phyloP scores from a whole-genome alignment of 2,888 invertebrate species.

The Biston stratarius region DNA sequence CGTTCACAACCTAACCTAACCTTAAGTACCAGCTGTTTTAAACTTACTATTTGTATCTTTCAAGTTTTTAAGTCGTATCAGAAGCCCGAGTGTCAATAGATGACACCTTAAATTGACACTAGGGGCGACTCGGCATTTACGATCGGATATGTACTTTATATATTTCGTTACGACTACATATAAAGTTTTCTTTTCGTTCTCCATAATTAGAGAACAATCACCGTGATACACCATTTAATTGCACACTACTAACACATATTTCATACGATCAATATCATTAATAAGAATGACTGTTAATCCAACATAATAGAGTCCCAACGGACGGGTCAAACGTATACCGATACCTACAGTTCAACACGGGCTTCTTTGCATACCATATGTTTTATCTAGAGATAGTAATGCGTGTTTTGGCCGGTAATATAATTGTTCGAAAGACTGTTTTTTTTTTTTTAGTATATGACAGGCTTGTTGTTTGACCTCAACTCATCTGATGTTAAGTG shows the following conservation, averaged over 20 bases:
- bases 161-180: not conserved
- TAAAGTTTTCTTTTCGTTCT: conserved; percentile 7
- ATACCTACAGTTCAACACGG: conserved; percentile 27
- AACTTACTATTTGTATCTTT: too few relatives aligned
- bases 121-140: too few relatives aligned
- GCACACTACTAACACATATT: conserved; percentile 10
- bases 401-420: conserved; percentile 6
- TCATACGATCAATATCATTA: conserved; percentile 43
- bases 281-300: conserved; percentile 42
- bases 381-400: conserved; percentile 9
- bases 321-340: conserved; percentile 30
- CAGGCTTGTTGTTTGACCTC: too few relatives aligned
- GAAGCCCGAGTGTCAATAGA: too few relatives aligned
- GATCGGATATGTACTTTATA: not conserved
- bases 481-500: too few relatives aligned
- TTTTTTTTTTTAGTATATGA: too few relatives aligned
- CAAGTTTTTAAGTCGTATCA: too few relatives aligned
- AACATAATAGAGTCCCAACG: conserved; percentile 29
- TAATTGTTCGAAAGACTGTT: not conserved
- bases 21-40: too few relatives aligned
- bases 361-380: conserved; percentile 34
- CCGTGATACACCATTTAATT: conserved; percentile 23
- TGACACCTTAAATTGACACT: too few relatives aligned
- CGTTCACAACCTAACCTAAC: too few relatives aligned
- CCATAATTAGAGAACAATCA: not conserved